Evolutionary conservation across 2,797 vertebrate species (phyloP).

Genomic region (Semaprochilodus insignis): DNA sequence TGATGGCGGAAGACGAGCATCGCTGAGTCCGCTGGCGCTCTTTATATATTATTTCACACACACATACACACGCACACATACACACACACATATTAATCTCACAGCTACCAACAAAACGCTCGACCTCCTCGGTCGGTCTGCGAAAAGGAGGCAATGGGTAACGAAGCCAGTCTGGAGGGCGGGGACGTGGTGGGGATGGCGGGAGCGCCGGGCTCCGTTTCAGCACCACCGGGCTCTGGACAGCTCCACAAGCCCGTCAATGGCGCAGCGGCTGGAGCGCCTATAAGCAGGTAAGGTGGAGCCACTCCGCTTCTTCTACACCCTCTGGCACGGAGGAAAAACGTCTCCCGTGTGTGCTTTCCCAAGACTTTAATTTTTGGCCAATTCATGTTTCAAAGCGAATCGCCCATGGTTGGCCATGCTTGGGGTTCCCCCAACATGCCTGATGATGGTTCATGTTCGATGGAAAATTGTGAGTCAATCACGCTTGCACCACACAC

Average conservation of each 20-base stretch:
- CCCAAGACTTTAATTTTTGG: neutral
- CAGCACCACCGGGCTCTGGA: constrained; percentile 72
- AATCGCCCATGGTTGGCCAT: neutral
- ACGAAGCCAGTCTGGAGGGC: constrained; percentile 85
- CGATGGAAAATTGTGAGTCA: neutral
- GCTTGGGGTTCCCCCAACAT: neutral
- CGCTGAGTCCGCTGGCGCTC: constrained; percentile 57
- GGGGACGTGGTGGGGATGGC: constrained; percentile 77
- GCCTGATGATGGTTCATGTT: neutral
- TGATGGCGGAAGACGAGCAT: constrained; percentile 71
- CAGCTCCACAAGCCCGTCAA: constrained; percentile 81
- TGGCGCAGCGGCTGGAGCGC: constrained; percentile 78
- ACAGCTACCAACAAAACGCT: constrained; percentile 8
- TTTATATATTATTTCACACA: constrained; percentile 37
- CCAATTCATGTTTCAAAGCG: neutral
- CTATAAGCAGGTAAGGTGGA: constrained; percentile 73
- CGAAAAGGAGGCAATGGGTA: constrained; percentile 74
- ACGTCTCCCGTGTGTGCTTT: too few relatives aligned
- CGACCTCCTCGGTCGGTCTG: constrained; percentile 30
- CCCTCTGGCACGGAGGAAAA: neutral
- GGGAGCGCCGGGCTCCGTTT: constrained; percentile 69
- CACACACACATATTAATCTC: constrained; percentile 14
- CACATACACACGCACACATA: neutral
- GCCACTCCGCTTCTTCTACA: neutral
- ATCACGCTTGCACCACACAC: constrained; percentile 31